Percentiles rank a stretch among this genome's conserved stretches.
These are phyloP conservation scores for Campylomormyrus numenius DNA, from an alignment of 2,113 vertebrate species.

Conservation along the genomic window DNA sequence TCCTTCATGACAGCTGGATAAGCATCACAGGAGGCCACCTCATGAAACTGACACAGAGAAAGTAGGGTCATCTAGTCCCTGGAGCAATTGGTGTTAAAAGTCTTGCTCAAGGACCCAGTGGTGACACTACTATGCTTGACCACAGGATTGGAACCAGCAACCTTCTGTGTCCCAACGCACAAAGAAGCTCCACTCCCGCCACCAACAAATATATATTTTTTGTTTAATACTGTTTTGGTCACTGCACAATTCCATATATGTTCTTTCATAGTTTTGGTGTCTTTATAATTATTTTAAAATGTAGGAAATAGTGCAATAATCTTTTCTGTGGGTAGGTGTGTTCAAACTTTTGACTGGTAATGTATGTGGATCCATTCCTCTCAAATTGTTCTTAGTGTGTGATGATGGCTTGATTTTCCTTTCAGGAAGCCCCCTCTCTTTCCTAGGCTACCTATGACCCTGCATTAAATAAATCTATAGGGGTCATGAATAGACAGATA, in stretches of 20 bases:
- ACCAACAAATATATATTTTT: not conserved
- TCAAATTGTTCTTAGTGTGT: not conserved
- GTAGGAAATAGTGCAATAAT: not conserved
- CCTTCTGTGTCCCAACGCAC: not conserved
- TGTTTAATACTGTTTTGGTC: not conserved
- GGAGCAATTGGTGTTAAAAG: not conserved
- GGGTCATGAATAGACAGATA: not conserved
- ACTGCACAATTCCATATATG: not conserved
- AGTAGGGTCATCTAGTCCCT: not conserved
- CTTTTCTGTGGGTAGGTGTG: not conserved
- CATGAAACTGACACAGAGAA: not conserved
- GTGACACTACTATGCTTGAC: not conserved
- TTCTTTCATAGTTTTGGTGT: not conserved
- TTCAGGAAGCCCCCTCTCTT: not conserved
- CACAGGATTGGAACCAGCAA: not conserved
- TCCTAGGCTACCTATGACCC: not conserved
- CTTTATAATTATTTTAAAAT: not conserved
- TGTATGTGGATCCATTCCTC: not conserved
- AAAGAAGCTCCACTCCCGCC: not conserved
- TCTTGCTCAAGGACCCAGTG: not conserved
- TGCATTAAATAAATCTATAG: not conserved
- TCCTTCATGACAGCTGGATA: not conserved
- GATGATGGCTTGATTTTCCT: not conserved
- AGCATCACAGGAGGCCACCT: not conserved
- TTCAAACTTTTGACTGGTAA: not conserved